Evolutionary conservation across 2,797 vertebrate species (phyloP).

Genomic region (Danio aesculapii): DNA sequence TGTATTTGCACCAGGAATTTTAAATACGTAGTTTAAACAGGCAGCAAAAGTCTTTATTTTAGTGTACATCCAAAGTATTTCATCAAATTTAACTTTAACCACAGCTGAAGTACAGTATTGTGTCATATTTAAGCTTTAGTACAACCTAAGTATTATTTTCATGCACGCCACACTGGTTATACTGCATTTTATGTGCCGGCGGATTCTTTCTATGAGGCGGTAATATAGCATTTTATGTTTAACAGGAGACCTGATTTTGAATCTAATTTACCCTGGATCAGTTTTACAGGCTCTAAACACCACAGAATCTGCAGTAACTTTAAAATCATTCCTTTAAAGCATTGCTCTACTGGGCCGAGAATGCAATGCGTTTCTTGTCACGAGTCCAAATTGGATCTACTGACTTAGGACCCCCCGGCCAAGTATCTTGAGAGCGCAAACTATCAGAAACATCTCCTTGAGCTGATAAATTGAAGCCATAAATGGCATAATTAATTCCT

Average conservation of each 20-base stretch:
- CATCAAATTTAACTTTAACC: background rate
- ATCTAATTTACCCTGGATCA: background rate
- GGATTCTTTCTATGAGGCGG: background rate
- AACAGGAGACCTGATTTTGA: conserved; percentile 9
- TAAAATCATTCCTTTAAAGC: conserved; percentile 9
- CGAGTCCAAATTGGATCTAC: conserved; percentile 21
- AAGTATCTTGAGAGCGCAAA: background rate
- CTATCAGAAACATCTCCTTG: conserved; percentile 56
- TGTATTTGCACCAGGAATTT: background rate
- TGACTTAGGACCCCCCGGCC: conserved; percentile 26
- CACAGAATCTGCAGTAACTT: background rate
- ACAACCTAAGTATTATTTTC: background rate
- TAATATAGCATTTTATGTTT: conserved; percentile 16
- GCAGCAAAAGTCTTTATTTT: too few relatives aligned
- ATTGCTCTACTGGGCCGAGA: conserved; percentile 11
- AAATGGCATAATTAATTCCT: conserved; percentile 77
- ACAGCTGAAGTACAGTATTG: background rate
- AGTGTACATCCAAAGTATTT: background rate
- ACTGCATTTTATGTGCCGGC: background rate
- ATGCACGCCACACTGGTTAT: background rate
- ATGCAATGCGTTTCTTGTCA: conserved; percentile 2
- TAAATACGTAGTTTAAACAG: too few relatives aligned
- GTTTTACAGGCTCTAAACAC: conserved; percentile 1
- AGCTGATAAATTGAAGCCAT: conserved; percentile 77
- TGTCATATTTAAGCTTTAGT: too few relatives aligned